phyloP scores from a whole-genome alignment of 2,888 invertebrate species.

The Hoplodrina ambigua region DNA sequence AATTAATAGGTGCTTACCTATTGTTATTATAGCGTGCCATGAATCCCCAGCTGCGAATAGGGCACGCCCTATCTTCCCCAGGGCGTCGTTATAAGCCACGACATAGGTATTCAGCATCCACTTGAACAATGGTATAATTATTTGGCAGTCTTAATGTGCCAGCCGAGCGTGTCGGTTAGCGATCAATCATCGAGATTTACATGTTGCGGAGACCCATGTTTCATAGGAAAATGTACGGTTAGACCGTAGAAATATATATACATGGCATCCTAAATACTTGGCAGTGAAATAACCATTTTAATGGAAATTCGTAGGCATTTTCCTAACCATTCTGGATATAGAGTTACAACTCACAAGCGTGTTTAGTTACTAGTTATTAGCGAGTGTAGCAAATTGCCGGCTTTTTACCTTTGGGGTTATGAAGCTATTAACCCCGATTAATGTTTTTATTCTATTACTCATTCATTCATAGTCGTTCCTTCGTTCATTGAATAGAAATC shows the following conservation, averaged over 20 bases:
- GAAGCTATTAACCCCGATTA: constrained; percentile 47
- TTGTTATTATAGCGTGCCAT: constrained; percentile 37
- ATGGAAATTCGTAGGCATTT: constrained; percentile 17
- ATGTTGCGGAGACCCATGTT: constrained; percentile 10
- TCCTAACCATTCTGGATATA: constrained; percentile 5
- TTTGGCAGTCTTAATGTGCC: constrained; percentile 25
- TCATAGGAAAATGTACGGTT: constrained; percentile 11
- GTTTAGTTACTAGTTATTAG: constrained; percentile 31
- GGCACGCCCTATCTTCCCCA: constrained; percentile 42
- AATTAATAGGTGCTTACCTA: constrained; percentile 34
- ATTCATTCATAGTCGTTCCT: constrained; percentile 39
- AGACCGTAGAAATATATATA: constrained; percentile 16
- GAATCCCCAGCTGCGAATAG: constrained; percentile 31
- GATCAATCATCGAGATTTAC: constrained; percentile 45
- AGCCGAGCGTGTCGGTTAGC: neutral
- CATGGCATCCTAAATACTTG: constrained; percentile 20
- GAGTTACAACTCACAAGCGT: constrained; percentile 2
- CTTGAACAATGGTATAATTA: constrained; percentile 37
- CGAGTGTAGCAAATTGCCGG: constrained; percentile 39
- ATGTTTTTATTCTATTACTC: constrained; percentile 43
- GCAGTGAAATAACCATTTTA: constrained; percentile 11
- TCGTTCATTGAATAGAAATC: constrained; percentile 34
- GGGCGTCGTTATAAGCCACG: constrained; percentile 39
- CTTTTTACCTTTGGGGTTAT: constrained; percentile 44
- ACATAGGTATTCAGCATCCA: constrained; percentile 34